Base-by-base conservation (phyloP, 2,797 vertebrate genomes). In the Thripadectes ignobilis region DNA sequence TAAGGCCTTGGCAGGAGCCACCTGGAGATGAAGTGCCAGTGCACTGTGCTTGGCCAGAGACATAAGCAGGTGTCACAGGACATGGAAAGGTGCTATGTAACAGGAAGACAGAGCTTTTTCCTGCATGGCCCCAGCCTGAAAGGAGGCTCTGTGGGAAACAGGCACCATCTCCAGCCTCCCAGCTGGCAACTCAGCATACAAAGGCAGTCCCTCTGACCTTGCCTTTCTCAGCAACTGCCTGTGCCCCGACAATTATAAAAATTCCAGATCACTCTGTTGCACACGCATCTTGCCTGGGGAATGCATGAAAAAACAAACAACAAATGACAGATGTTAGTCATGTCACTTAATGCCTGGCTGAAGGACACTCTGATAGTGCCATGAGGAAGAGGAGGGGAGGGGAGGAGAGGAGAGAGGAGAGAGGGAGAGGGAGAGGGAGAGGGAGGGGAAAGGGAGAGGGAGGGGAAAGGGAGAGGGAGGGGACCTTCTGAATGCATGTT, bases 301-400 rank as follows among this genome's bases (percentile, higher is more conserved):
- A 51, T 2, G 19, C 1, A 17, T 48, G 49, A 65, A 68, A 82
- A 94, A 93, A 43, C 54, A 92, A 93, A 91, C 74, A 86, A 63
- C 55, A 63, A 45, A 79, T 71, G 93, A 87, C 94, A 92, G 93
- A 95, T 89, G 83, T 93, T 94, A 73, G 51, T 89, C 74, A 39
- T 84, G 55, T 89, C 0, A 0, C 66, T 95, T 86, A 84, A 90
- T 84, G 93, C 83, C 86, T 75, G 76, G 75, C 43, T 94, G 93
- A 88, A 94, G 66, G 68, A 61, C 52, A 38, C 19, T 36, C 29
- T 26, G 29, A 23, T 13, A 46, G 30, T 0, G 1, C 6, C 8
- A 5, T 4, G 32, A 24, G 34, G 46, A 32, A 38, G 12, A 21
- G 12, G 12, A 8, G n/a, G 14, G 24, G 14, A 13, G n/a, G 12